These are phyloP conservation scores for Anguilla megastoma DNA, from an alignment of 2,797 vertebrate genomes.

Conservation along the genomic window DNA sequence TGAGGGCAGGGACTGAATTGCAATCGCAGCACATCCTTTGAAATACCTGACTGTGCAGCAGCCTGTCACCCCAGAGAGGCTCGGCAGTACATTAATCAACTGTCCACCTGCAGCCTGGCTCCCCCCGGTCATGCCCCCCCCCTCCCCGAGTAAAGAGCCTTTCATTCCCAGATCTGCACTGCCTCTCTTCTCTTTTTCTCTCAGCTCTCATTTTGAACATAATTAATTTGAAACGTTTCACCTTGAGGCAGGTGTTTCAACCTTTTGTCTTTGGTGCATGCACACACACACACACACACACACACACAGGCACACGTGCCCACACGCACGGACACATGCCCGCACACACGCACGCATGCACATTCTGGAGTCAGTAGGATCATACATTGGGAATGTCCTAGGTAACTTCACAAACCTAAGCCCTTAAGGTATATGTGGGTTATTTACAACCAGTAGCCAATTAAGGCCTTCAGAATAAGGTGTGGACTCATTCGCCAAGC, in stretches of 20 bases:
- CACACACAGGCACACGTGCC: too few species aligned
- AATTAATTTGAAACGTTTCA: neutral
- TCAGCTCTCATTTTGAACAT: neutral
- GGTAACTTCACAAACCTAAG: neutral
- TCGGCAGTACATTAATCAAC: constrained; percentile 26
- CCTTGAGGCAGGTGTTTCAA: neutral
- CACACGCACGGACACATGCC: neutral
- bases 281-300: neutral
- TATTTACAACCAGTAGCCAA: neutral
- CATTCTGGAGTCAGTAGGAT: neutral
- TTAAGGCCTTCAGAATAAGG: neutral
- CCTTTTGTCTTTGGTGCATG: neutral
- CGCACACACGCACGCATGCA: too few species aligned
- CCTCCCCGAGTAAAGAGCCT: neutral
- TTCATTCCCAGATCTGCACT: neutral
- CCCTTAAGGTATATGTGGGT: neutral
- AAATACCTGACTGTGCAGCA: constrained; percentile 42
- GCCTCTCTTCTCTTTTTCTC: neutral
- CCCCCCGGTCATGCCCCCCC: neutral
- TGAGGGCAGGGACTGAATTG: neutral
- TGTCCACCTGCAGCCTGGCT: constrained; percentile 14
- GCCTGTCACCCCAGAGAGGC: constrained; percentile 15
- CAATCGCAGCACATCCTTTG: constrained; percentile 24
- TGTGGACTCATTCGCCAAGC: neutral
- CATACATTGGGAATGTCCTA: neutral